These are phyloP conservation scores for Polypterus senegalus DNA, from an alignment of 2,113 vertebrate species.

Conservation along the genomic window DNA sequence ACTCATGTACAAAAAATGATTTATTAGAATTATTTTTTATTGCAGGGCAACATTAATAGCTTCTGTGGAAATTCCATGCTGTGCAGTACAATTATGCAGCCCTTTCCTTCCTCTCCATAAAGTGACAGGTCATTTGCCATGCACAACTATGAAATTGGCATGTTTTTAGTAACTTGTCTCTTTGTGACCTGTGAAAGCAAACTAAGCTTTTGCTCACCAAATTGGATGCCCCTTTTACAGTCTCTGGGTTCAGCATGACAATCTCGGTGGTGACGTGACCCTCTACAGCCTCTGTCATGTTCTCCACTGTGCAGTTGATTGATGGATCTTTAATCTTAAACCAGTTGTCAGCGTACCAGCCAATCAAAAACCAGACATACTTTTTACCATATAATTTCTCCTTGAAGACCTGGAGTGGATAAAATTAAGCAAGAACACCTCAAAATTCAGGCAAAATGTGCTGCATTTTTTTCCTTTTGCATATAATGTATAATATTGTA, in stretches of 20 bases:
- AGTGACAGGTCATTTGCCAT: no score
- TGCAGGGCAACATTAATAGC: no score
- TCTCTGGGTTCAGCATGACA: slow-evolving; percentile 90
- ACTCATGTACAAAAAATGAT: no score
- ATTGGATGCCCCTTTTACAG: slow-evolving; percentile 82
- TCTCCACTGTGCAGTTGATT: slow-evolving; percentile 88
- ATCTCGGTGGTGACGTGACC: slow-evolving; percentile 94
- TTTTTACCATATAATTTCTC: slow-evolving; percentile 92
- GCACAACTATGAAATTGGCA: no score
- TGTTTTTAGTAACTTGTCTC: no score
- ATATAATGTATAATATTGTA: no score
- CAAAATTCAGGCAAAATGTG: no score
- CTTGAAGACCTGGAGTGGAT: slow-evolving; percentile 69
- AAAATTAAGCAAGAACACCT: neutral
- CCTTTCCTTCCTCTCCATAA: no score
- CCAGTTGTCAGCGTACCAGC: slow-evolving; percentile 96
- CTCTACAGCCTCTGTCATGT: slow-evolving; percentile 88
- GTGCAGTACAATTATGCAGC: no score
- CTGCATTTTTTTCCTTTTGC: no score
- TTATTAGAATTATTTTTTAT: no score
- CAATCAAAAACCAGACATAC: slow-evolving; percentile 90
- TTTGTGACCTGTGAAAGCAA: slow-evolving; percentile 11
- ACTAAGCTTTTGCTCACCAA: slow-evolving; percentile 50
- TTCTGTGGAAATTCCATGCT: no score
- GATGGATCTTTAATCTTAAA: slow-evolving; percentile 84